These are phyloP conservation scores for Ectropis grisescens DNA, from an alignment of 1,140 invertebrate species.

Conservation along the genomic window DNA sequence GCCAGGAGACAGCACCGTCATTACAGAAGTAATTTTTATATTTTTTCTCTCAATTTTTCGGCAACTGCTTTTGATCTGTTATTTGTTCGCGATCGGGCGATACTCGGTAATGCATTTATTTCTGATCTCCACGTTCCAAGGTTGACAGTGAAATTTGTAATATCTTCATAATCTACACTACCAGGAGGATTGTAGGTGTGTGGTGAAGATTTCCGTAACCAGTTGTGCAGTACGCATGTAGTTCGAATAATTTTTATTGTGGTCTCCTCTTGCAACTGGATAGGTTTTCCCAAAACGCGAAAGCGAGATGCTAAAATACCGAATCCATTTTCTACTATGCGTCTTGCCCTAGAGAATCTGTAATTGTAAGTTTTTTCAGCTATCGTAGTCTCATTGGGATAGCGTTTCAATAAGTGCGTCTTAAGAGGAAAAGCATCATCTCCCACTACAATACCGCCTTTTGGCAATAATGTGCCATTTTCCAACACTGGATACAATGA, in stretches of 20 bases:
- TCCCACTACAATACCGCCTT: too few relatives aligned
- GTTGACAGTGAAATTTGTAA: background rate
- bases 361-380: background rate
- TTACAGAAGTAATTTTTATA: too few relatives aligned
- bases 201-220: background rate
- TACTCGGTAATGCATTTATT: too few relatives aligned
- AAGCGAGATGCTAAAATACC: constrained; percentile 2
- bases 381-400: too few relatives aligned
- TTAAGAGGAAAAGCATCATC: too few relatives aligned
- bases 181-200: background rate
- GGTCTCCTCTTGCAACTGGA: background rate
- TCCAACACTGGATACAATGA: too few relatives aligned
- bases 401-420: too few relatives aligned
- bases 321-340: constrained; percentile 3
- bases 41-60: too few relatives aligned
- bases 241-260: constrained; percentile 1
- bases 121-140: background rate
- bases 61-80: too few relatives aligned
- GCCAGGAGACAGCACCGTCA: too few relatives aligned
- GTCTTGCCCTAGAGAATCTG: background rate
- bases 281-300: constrained; percentile 1
- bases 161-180: constrained; percentile 4
- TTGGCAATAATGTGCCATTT: too few relatives aligned
- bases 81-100: too few relatives aligned
- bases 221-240: constrained; percentile 1